A percentile compares a stretch with the other conserved stretches of the same genome.
Evolutionary conservation across 2,888 invertebrate species (phyloP).

Genomic region (Synergus umbraculus): DNA sequence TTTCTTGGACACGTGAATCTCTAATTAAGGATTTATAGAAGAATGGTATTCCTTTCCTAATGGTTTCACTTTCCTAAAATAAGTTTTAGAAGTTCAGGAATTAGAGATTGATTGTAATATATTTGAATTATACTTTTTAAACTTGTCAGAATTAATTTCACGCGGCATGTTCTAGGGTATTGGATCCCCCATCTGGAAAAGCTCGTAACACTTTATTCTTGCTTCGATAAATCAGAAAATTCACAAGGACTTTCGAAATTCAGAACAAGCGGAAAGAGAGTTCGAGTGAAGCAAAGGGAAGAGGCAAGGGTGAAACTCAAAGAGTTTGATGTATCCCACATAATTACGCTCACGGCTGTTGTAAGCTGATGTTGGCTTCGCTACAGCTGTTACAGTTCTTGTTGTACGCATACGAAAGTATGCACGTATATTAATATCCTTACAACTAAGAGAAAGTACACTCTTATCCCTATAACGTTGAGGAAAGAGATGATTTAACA

Average conservation of each 20-base stretch:
- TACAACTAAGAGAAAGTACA: not conserved
- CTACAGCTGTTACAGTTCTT: constrained; percentile 67
- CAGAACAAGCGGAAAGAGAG: constrained; percentile 6
- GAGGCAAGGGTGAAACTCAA: constrained; percentile 44
- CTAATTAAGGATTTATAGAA: too few species aligned
- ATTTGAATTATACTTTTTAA: not conserved
- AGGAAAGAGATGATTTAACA: not conserved
- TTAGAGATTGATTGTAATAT: too few species aligned
- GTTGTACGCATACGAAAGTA: constrained; percentile 59
- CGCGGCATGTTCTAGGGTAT: not conserved
- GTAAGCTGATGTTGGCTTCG: constrained; percentile 52
- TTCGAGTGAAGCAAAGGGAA: constrained; percentile 20
- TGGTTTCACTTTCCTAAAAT: too few species aligned
- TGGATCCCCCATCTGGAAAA: not conserved
- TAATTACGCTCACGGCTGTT: constrained; percentile 68
- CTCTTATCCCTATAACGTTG: not conserved
- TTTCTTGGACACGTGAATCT: too few species aligned
- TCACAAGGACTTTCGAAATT: constrained; percentile 14
- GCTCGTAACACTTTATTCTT: constrained; percentile 14
- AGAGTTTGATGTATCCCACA: constrained; percentile 68
- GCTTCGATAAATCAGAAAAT: constrained; percentile 34
- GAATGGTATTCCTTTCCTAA: too few species aligned
- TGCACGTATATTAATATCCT: constrained; percentile 48
- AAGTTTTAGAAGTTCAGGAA: too few species aligned
- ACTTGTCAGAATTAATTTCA: not conserved